Conservation (phyloP, 2,888 invertebrate species). For the Chrysolina oricalcia region DNA sequence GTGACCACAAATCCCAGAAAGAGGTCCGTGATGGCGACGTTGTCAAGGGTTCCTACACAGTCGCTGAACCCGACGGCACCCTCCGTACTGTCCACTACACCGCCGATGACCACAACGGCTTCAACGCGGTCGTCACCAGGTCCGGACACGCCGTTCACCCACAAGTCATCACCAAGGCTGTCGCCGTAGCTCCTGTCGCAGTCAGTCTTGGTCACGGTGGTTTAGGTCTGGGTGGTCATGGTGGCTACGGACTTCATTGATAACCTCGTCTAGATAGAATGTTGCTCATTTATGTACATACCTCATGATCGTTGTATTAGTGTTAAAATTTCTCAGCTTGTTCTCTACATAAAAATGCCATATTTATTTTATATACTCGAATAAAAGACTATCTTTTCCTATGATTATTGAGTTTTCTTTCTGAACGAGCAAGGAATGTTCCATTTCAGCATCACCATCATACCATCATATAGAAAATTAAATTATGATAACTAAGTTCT, state of each 20-base stretch:
- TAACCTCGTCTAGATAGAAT: conserved; percentile 41
- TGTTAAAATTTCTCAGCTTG: conserved; percentile 45
- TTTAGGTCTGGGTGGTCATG: conserved; percentile 40
- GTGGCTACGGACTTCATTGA: conserved; percentile 40
- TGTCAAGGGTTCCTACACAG: conserved; percentile 76
- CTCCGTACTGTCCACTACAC: conserved; percentile 77
- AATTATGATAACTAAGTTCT: too few species aligned
- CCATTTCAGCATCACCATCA: not conserved
- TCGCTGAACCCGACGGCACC: conserved; percentile 72
- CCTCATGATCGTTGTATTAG: conserved; percentile 53
- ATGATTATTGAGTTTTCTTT: conserved; percentile 32
- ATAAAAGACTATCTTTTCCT: conserved; percentile 50
- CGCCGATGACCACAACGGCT: conserved; percentile 82
- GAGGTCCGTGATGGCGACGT: conserved; percentile 76
- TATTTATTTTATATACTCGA: conserved; percentile 53
- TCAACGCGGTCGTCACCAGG: conserved; percentile 81
- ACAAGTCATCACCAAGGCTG: conserved; percentile 67
- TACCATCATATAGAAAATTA: too few species aligned
- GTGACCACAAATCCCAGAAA: conserved; percentile 73
- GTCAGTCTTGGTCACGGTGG: conserved; percentile 39
- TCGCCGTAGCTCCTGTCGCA: conserved; percentile 50
- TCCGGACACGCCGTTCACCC: conserved; percentile 64
- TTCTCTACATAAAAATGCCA: conserved; percentile 49
- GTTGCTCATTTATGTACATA: conserved; percentile 54
- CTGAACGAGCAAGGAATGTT: not conserved